phyloP scores from a whole-genome alignment of 2,888 invertebrate genomes.

The Megalurothrips usitatus region DNA sequence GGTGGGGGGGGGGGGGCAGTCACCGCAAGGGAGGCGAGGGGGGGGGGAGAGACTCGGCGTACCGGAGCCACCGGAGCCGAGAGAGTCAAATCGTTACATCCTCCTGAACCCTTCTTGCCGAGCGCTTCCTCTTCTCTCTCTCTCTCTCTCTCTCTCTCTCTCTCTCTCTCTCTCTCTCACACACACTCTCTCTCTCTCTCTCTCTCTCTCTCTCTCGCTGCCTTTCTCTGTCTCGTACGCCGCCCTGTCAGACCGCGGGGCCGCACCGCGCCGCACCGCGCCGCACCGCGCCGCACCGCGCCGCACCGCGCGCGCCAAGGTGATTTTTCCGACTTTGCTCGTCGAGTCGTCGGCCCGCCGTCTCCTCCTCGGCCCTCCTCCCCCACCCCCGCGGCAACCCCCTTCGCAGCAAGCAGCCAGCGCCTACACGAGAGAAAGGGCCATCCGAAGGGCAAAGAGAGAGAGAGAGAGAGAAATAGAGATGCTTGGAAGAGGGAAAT shows the following conservation, averaged over 20 bases:
- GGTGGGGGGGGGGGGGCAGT: neutral
- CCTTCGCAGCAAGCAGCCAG: neutral
- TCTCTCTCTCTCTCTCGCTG: slow-evolving; percentile 30
- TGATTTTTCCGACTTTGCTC: neutral
- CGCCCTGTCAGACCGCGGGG: neutral
- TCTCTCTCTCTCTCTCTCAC: slow-evolving; percentile 30
- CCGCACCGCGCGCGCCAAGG: slow-evolving; percentile 3
- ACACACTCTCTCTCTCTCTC: slow-evolving; percentile 30
- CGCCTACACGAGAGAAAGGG: too few relatives aligned
- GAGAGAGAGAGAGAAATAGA: neutral
- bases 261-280: neutral
- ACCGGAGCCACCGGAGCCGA: neutral
- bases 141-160: slow-evolving; percentile 29
- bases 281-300: neutral
- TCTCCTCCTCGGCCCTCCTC: too few relatives aligned
- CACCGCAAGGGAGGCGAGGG: neutral
- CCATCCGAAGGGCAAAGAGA: neutral
- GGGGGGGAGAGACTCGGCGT: neutral
- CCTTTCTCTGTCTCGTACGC: slow-evolving; percentile 28
- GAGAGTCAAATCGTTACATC: neutral
- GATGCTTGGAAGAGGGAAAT: neutral
- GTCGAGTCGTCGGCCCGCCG: neutral
- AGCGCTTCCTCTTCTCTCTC: slow-evolving; percentile 9
- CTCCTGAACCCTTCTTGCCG: neutral
- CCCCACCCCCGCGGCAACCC: neutral